These are phyloP conservation scores for Antheraea yamamai DNA, from an alignment of 2,888 invertebrate genomes.

Conservation along the genomic window DNA sequence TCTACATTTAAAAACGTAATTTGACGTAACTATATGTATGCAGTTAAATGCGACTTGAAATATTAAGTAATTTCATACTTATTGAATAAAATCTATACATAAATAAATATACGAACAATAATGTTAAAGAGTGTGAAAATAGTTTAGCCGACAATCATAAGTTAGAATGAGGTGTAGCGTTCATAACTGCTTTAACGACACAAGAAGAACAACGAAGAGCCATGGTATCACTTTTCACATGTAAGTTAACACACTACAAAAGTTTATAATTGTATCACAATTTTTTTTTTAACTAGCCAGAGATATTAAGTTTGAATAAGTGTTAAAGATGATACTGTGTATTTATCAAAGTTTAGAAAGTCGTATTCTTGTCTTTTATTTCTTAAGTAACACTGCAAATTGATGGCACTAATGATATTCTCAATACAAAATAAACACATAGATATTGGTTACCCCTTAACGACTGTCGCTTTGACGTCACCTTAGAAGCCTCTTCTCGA, in stretches of 20 bases:
- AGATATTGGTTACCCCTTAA: too few relatives aligned
- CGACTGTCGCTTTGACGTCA: too few relatives aligned
- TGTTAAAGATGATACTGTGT: too few relatives aligned
- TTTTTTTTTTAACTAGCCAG: not conserved
- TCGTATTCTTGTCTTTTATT: too few relatives aligned
- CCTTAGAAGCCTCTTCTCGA: too few relatives aligned
- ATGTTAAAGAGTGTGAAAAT: not conserved
- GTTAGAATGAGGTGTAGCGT: constrained; percentile 62
- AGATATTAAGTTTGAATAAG: too few relatives aligned
- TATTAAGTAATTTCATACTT: not conserved
- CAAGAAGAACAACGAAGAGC: constrained; percentile 53
- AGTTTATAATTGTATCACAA: not conserved
- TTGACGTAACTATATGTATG: not conserved
- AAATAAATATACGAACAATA: not conserved
- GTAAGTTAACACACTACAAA: constrained; percentile 44
- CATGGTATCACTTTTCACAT: constrained; percentile 67
- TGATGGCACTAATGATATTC: too few relatives aligned
- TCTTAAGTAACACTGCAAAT: too few relatives aligned
- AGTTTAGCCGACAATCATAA: not conserved
- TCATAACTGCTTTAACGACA: constrained; percentile 57
- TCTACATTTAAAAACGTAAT: not conserved
- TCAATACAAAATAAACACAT: too few relatives aligned
- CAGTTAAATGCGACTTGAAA: not conserved
- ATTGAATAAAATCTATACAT: not conserved
- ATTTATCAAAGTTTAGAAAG: too few relatives aligned